These are phyloP conservation scores for Noctua pronuba DNA, from an alignment of 2,888 invertebrate genomes.

Conservation along the genomic window DNA sequence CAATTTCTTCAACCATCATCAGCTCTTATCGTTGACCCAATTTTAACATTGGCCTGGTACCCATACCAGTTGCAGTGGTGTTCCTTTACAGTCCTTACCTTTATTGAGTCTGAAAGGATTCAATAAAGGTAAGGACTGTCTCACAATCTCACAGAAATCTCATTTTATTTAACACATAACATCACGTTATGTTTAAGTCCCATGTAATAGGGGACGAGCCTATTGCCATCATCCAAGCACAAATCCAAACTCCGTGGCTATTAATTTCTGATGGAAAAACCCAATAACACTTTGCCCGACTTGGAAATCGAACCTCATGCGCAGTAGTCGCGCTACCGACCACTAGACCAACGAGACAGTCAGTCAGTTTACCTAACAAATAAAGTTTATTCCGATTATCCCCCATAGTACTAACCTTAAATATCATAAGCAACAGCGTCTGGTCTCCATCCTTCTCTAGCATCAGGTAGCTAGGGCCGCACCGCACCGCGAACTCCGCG, in stretches of 20 bases:
- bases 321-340: too few species aligned
- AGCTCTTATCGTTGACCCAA: neutral
- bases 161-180: too few species aligned
- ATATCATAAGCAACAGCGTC: conserved; percentile 92
- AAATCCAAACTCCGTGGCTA: too few species aligned
- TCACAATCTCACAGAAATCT: neutral
- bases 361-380: neutral
- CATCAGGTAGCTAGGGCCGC: conserved; percentile 92
- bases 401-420: conserved; percentile 89
- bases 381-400: neutral
- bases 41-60: neutral
- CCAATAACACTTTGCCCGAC: too few species aligned
- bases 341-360: too few species aligned
- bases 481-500: conserved; percentile 98
- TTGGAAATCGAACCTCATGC: too few species aligned
- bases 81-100: neutral
- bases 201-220: too few species aligned
- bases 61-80: neutral
- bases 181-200: too few species aligned
- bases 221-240: too few species aligned
- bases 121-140: too few species aligned
- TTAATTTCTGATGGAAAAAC: too few species aligned
- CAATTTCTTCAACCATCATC: too few species aligned
- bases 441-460: conserved; percentile 87
- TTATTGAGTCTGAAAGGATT: neutral